phyloP scores from a whole-genome alignment of 2,113 vertebrate species.

The Hemiscyllium ocellatum region DNA sequence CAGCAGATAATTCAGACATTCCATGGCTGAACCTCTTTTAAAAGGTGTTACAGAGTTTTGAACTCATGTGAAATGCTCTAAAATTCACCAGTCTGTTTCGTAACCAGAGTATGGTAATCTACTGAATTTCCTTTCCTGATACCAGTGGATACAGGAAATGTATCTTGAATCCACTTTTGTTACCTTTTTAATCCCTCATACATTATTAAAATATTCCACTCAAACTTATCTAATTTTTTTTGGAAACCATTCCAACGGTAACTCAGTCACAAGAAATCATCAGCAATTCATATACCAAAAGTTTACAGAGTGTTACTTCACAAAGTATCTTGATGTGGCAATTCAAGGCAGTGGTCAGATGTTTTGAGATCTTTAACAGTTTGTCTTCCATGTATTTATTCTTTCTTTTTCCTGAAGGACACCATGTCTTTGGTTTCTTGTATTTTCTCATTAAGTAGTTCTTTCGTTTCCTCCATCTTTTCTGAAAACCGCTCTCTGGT shows the following conservation, averaged over 20 bases:
- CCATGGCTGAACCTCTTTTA: not conserved
- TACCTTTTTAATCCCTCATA: no score
- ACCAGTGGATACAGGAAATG: not conserved
- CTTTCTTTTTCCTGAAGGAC: slow-evolving; percentile 80
- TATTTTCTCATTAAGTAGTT: slow-evolving; percentile 51
- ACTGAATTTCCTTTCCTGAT: not conserved
- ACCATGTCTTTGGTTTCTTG: slow-evolving; percentile 62
- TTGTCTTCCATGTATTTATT: slow-evolving; percentile 50
- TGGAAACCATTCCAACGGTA: not conserved
- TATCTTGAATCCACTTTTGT: not conserved
- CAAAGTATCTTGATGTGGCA: not conserved
- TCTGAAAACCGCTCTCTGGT: slow-evolving; percentile 70
- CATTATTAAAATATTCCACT: not conserved
- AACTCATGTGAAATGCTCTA: not conserved
- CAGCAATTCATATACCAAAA: not conserved
- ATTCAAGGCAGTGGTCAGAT: not conserved
- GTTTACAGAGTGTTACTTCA: not conserved
- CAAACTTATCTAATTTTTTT: not conserved
- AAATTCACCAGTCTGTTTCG: not conserved
- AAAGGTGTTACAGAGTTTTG: not conserved
- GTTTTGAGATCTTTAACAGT: not conserved
- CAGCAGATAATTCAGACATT: not conserved
- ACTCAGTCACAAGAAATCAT: not conserved
- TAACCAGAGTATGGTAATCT: not conserved
- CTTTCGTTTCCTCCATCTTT: slow-evolving; percentile 85